These are phyloP conservation scores for Planiliza haematocheilus DNA, from an alignment of 2,113 vertebrate species.

Conservation along the genomic window DNA sequence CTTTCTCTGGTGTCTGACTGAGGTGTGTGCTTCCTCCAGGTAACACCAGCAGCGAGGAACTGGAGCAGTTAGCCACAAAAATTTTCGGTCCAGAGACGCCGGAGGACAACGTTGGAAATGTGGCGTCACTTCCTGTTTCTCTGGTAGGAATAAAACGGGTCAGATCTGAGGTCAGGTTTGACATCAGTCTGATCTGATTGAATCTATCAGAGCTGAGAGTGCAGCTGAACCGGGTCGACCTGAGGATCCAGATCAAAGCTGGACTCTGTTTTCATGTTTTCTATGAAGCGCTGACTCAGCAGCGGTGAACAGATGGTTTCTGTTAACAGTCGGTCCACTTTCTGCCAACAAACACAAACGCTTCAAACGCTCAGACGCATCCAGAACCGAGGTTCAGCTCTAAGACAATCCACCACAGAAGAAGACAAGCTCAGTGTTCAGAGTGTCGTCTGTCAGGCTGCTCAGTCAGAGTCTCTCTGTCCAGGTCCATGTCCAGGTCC, in stretches of 20 bases:
- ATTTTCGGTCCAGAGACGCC: background rate
- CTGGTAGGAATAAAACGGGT: conserved; percentile 21
- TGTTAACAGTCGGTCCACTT: conserved; percentile 12
- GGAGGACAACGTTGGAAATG: fast-evolving
- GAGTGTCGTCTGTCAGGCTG: too few relatives aligned
- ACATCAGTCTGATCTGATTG: too few relatives aligned
- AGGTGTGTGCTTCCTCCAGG: conserved; percentile 13
- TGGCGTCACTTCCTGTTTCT: conserved; percentile 18
- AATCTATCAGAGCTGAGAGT: too few relatives aligned
- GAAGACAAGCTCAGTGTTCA: too few relatives aligned
- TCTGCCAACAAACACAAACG: conserved; percentile 29
- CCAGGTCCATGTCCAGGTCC: too few relatives aligned
- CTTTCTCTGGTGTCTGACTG: background rate
- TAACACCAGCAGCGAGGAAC: conserved; percentile 47
- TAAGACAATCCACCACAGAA: too few relatives aligned
- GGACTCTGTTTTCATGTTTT: conserved; percentile 1
- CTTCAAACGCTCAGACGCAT: too few relatives aligned
- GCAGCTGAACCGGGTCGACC: background rate
- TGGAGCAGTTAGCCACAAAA: conserved; percentile 31
- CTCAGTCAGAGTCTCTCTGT: too few relatives aligned
- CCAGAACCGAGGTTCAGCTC: too few relatives aligned
- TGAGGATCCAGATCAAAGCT: conserved; percentile 24
- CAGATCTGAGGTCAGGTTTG: too few relatives aligned
- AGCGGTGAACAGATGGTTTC: conserved; percentile 25
- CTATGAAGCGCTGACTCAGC: conserved; percentile 12